Conservation (phyloP, 2,113 vertebrate genomes). For the Amphiprion percula region DNA sequence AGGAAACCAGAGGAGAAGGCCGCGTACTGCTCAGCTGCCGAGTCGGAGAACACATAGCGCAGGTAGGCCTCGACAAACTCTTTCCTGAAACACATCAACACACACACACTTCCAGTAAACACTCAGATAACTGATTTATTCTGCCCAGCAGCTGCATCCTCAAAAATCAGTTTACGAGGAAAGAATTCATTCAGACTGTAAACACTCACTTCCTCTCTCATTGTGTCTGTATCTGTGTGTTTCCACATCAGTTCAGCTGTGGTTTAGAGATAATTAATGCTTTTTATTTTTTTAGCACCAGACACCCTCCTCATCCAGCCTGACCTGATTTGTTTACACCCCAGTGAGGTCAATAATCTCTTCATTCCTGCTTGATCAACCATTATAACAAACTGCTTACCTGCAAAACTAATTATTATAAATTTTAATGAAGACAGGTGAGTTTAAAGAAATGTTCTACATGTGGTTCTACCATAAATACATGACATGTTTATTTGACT, state of each 20-base stretch:
- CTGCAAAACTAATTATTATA: background rate
- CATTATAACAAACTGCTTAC: background rate
- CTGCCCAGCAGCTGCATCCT: conserved; percentile 31
- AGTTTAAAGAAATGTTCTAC: background rate
- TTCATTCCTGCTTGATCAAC: conserved; percentile 7
- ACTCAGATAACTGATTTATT: background rate
- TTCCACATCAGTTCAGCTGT: background rate
- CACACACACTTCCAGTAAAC: background rate
- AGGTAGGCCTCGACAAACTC: conserved; percentile 96
- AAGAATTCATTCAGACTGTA: conserved; percentile 28
- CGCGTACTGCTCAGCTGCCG: conserved; percentile 90
- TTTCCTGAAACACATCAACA: conserved; percentile 83
- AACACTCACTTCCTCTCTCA: conserved; percentile 34
- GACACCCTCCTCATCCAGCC: too few species aligned
- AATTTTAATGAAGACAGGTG: too few species aligned
- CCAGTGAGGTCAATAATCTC: conserved; percentile 38
- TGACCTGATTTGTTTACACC: background rate
- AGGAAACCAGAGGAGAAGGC: conserved; percentile 96
- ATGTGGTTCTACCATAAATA: background rate
- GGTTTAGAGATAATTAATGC: too few species aligned
- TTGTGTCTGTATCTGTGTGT: conserved; percentile 4
- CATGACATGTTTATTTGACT: background rate
- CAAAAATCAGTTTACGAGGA: background rate
- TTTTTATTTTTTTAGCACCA: too few species aligned
- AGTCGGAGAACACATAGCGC: conserved; percentile 92